These are phyloP conservation scores for Pemphredon lugubris DNA, from an alignment of 2,888 invertebrate genomes.

Conservation along the genomic window DNA sequence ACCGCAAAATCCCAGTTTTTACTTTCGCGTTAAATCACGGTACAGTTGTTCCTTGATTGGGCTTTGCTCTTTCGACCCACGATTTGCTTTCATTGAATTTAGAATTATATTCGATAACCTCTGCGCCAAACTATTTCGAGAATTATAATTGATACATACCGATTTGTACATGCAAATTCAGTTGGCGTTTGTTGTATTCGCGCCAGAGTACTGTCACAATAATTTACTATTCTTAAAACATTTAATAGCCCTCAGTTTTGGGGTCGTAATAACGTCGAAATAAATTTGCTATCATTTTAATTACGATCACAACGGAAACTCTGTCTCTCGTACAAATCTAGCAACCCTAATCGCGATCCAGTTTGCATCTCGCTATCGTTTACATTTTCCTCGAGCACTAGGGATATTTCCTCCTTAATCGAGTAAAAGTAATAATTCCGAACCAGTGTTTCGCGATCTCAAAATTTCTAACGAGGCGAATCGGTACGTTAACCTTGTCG, in stretches of 20 bases:
- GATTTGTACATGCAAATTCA: neutral
- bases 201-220: slow-evolving; percentile 4
- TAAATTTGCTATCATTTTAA: slow-evolving; percentile 30
- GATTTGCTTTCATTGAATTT: too few relatives aligned
- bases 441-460: too few relatives aligned
- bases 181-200: neutral
- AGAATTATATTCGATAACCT: too few relatives aligned
- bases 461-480: neutral
- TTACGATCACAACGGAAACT: slow-evolving; percentile 33
- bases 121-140: neutral
- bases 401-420: too few relatives aligned
- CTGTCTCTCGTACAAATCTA: slow-evolving; percentile 32
- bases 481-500: neutral
- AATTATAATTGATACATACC: slow-evolving; percentile 14
- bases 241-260: neutral
- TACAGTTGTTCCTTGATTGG: too few relatives aligned
- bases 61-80: too few relatives aligned
- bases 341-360: slow-evolving; percentile 19
- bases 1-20: too few relatives aligned
- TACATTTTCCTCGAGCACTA: too few relatives aligned
- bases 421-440: too few relatives aligned
- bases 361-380: slow-evolving; percentile 22
- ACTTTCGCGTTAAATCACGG: too few relatives aligned
- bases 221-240: slow-evolving; percentile 2
- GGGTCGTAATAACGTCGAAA: slow-evolving; percentile 9